phyloP scores from a whole-genome alignment of 2,113 vertebrate genomes.

The Talpa occidentalis region DNA sequence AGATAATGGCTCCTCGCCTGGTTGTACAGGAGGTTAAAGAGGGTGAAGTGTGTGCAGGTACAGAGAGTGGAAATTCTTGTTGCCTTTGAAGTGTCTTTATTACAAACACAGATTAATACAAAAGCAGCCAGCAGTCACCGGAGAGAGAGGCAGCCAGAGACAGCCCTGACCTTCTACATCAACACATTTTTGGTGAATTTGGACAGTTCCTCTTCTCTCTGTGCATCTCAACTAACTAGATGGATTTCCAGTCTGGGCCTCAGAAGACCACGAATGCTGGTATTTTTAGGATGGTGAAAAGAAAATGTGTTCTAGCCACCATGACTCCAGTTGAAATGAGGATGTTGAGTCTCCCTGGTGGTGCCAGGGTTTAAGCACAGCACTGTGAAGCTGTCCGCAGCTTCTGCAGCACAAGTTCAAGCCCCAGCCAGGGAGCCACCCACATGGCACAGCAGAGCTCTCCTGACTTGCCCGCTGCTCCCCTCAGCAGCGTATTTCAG shows the following conservation, averaged over 20 bases:
- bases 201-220: not conserved
- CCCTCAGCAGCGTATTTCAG: no score
- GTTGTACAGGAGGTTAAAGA: not conserved
- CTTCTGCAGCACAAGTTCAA: no score
- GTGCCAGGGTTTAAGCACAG: no score
- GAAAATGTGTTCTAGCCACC: not conserved
- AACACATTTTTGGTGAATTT: not conserved
- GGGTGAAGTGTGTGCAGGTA: not conserved
- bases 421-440: no score
- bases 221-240: not conserved
- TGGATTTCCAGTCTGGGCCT: not conserved
- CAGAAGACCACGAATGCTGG: not conserved
- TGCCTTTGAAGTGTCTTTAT: not conserved
- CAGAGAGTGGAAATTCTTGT: not conserved
- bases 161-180: not conserved
- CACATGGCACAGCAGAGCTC: no score
- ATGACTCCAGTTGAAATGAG: not conserved
- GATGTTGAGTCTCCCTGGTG: no score
- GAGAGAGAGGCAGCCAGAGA: not conserved
- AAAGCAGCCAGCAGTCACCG: not conserved
- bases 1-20: not conserved
- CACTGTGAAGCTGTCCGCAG: no score
- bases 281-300: not conserved
- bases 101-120: not conserved
- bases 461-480: no score